Percentiles rank a stretch among this genome's conserved stretches.
These are phyloP conservation scores for Paracanthobrama guichenoti DNA, from an alignment of 2,113 vertebrate genomes.

Conservation along the genomic window DNA sequence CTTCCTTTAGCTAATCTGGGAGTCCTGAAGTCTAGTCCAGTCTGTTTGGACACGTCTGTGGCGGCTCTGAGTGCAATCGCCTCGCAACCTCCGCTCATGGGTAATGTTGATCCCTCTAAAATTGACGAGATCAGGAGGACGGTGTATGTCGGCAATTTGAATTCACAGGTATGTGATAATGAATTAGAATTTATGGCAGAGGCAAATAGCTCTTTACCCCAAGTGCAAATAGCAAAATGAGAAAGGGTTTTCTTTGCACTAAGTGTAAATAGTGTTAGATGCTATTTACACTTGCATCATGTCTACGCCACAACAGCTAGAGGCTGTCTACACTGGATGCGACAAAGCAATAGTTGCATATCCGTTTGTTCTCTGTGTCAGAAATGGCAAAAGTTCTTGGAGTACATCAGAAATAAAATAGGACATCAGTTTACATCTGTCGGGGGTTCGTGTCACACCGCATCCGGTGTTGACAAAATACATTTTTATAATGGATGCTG, in stretches of 20 bases:
- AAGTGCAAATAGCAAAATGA: neutral
- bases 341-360: no score
- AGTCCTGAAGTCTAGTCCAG: conserved; percentile 65
- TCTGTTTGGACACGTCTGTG: conserved; percentile 76
- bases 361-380: no score
- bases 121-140: conserved; percentile 95
- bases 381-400: no score
- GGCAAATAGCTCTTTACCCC: neutral
- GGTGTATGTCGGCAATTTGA: conserved; percentile 94
- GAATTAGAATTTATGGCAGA: neutral
- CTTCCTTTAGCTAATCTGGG: conserved; percentile 85
- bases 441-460: no score
- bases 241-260: no score
- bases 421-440: no score
- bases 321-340: no score
- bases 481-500: neutral
- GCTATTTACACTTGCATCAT: neutral
- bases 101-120: conserved; percentile 95
- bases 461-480: no score
- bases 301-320: no score
- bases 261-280: neutral
- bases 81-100: conserved; percentile 88
- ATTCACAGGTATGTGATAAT: conserved; percentile 85
- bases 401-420: no score
- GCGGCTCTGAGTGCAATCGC: conserved; percentile 74